phyloP scores from a whole-genome alignment of 2,888 invertebrate genomes.

The Drosophila barbarae region DNA sequence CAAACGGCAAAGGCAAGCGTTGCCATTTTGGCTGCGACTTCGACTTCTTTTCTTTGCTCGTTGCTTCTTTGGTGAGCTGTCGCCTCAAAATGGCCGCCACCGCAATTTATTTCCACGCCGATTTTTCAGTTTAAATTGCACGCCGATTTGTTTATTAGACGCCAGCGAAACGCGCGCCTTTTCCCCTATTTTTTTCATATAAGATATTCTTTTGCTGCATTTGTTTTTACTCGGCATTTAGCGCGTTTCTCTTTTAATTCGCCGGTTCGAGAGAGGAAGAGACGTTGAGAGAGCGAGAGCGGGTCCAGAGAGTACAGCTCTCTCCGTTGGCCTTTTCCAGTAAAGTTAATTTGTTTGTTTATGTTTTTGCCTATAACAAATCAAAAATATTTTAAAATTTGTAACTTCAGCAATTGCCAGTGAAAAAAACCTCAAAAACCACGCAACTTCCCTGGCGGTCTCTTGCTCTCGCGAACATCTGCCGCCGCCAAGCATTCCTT shows the following conservation, averaged over 20 bases:
- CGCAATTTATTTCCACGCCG: constrained; percentile 16
- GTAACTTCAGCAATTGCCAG: not conserved
- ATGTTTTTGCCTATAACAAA: not conserved
- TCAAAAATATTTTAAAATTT: not conserved
- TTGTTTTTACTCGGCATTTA: constrained; percentile 69
- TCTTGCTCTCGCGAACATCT: constrained; percentile 31
- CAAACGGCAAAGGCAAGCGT: constrained; percentile 41
- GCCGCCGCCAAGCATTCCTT: constrained; percentile 30
- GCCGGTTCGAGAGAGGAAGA: constrained; percentile 37
- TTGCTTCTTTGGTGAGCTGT: constrained; percentile 28
- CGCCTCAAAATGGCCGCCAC: constrained; percentile 53
- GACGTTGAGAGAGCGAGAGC: constrained; percentile 8
- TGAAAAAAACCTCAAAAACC: constrained; percentile 7
- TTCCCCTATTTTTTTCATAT: constrained; percentile 47
- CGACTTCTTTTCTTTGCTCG: constrained; percentile 33
- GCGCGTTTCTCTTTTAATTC: constrained; percentile 47
- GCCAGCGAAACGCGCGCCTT: constrained; percentile 57
- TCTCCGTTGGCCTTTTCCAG: constrained; percentile 2
- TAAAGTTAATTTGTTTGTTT: constrained; percentile 23
- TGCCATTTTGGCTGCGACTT: constrained; percentile 51
- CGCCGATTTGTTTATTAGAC: constrained; percentile 13
- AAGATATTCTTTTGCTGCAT: constrained; percentile 58
- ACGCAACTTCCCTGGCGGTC: constrained; percentile 6
- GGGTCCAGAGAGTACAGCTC: not conserved
- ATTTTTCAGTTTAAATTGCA: constrained; percentile 1